Conservation (phyloP, 2,888 invertebrate species). For the Ellobium chinense region DNA sequence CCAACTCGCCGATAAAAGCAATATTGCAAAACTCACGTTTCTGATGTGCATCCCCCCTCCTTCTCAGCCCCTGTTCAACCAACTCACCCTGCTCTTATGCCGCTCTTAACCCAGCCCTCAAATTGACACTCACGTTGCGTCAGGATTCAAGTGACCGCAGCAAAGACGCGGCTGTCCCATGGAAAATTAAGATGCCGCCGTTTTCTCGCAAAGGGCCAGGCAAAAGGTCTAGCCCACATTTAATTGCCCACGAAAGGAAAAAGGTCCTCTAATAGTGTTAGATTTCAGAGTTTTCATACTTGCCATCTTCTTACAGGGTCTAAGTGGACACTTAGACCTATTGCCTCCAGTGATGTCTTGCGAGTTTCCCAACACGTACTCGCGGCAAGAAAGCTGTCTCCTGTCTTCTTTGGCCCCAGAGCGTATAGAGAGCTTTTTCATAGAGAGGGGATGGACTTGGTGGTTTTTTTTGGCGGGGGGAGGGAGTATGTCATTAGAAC, state of each 20-base stretch:
- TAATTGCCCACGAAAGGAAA: conserved; percentile 22
- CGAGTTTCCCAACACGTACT: too few species aligned
- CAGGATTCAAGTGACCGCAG: not conserved
- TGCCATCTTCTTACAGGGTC: not conserved
- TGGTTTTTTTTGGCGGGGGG: too few species aligned
- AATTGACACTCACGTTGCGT: not conserved
- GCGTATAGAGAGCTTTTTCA: too few species aligned
- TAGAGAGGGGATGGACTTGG: too few species aligned
- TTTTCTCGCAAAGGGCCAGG: too few species aligned
- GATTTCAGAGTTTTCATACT: not conserved
- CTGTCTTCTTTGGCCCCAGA: too few species aligned
- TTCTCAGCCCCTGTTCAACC: not conserved
- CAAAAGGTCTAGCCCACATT: conserved; percentile 2
- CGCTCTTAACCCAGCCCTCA: not conserved
- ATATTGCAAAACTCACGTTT: not conserved
- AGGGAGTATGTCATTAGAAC: too few species aligned
- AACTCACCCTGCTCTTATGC: too few species aligned
- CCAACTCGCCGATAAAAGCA: not conserved
- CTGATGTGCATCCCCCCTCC: not conserved
- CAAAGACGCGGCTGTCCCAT: not conserved
- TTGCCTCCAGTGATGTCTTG: not conserved
- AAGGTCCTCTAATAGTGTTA: not conserved
- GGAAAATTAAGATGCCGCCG: not conserved
- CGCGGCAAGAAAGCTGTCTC: too few species aligned
- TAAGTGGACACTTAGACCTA: conserved; percentile 14